Evolutionary conservation across 2,888 invertebrate species (phyloP).

Genomic region (Drosophila eohydei): DNA sequence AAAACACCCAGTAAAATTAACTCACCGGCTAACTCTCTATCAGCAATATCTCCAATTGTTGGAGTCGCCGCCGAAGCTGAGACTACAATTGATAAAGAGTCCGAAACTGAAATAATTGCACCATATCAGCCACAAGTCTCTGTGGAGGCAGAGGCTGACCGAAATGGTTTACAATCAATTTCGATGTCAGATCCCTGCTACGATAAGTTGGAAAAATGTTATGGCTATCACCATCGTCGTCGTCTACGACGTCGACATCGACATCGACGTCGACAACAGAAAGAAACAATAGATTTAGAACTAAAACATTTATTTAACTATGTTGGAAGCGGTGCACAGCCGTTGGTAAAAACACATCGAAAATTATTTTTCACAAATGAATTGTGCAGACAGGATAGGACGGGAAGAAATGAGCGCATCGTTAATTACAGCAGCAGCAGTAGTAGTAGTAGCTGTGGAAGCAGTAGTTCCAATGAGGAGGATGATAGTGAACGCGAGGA

Average conservation of each 20-base stretch:
- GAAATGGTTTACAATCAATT: background rate
- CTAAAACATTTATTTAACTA: conserved; percentile 54
- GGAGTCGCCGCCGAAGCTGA: conserved; percentile 1
- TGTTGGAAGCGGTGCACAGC: background rate
- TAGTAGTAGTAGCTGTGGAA: conserved; percentile 45
- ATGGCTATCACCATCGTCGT: conserved; percentile 17
- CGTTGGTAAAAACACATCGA: conserved; percentile 52
- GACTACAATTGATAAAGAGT: conserved; percentile 2
- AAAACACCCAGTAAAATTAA: conserved; percentile 82
- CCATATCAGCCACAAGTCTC: background rate
- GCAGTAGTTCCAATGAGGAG: conserved; percentile 55
- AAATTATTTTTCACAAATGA: conserved; percentile 78
- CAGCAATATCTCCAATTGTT: conserved; percentile 51
- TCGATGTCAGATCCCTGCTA: conserved; percentile 9
- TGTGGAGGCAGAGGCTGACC: background rate
- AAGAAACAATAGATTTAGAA: conserved; percentile 44
- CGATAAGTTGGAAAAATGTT: conserved; percentile 16
- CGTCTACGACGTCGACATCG: conserved; percentile 11
- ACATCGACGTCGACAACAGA: conserved; percentile 7
- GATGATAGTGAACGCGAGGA: conserved; percentile 35
- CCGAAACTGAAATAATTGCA: background rate
- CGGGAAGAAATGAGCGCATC: conserved; percentile 50
- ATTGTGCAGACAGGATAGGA: conserved; percentile 43
- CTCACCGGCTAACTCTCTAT: conserved; percentile 70
- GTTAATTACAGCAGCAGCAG: conserved; percentile 73